Evolutionary conservation across 2,113 vertebrate genomes (phyloP).

Genomic region (Notechis scutatus): DNA sequence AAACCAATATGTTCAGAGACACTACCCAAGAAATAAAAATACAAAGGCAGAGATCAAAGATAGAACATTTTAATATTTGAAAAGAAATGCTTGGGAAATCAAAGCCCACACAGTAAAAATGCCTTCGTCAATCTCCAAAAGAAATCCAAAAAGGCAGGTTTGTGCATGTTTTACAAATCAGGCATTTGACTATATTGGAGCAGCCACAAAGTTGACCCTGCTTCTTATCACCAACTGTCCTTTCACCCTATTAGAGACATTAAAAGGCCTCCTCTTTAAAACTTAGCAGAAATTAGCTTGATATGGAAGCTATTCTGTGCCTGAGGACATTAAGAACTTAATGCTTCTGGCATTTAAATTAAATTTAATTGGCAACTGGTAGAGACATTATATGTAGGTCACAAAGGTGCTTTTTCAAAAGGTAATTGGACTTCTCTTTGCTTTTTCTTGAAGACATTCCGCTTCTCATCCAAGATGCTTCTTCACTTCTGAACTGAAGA

Average conservation of each 20-base stretch:
- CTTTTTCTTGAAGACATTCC: not conserved
- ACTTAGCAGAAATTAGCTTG: not conserved
- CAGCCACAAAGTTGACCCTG: not conserved
- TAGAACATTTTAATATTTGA: not conserved
- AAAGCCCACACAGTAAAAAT: not conserved
- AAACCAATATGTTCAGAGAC: not conserved
- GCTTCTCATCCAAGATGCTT: not conserved
- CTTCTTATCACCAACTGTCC: not conserved
- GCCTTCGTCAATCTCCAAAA: not conserved
- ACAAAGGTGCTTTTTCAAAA: not conserved
- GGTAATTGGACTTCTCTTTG: not conserved
- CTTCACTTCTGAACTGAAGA: not conserved
- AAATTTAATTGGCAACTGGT: not conserved
- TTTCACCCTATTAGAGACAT: not conserved
- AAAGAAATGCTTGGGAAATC: not conserved
- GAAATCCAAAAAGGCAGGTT: not conserved
- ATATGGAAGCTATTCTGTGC: not conserved
- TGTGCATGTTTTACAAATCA: not conserved
- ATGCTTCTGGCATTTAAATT: not conserved
- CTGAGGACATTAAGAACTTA: not conserved
- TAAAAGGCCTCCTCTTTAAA: not conserved
- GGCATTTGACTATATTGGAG: not conserved
- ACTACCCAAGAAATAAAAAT: not conserved
- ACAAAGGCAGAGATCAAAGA: not conserved
- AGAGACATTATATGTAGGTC: not conserved